Evolutionary conservation across 2,797 vertebrate species (phyloP).

Genomic region (Gallirallus australis): DNA sequence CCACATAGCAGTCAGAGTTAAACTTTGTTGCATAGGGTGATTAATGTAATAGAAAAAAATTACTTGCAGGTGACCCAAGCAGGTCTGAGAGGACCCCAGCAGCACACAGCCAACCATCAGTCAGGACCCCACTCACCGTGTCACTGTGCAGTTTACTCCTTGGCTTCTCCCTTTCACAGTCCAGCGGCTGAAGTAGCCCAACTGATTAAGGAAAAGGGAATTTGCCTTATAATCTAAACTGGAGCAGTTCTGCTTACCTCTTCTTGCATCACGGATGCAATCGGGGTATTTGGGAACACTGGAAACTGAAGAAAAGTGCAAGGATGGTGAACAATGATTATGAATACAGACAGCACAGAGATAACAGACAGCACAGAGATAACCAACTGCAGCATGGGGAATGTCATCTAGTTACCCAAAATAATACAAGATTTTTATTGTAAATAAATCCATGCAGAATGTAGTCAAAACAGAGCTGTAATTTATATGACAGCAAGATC

Average conservation of each 20-base stretch:
- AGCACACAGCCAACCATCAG: fast-evolving
- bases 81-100: too few species aligned
- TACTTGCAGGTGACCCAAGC: background rate
- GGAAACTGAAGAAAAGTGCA: background rate
- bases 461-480: background rate
- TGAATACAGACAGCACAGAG: background rate
- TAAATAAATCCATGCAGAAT: background rate
- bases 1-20: background rate
- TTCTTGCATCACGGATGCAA: background rate
- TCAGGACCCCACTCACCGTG: fast-evolving
- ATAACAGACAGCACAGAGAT: background rate
- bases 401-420: background rate
- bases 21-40: background rate
- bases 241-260: background rate
- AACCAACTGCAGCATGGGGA: background rate
- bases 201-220: background rate
- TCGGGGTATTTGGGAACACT: background rate
- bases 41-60: background rate
- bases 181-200: background rate
- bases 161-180: background rate
- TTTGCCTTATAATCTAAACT: background rate
- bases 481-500: background rate
- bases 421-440: background rate
- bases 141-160: background rate
- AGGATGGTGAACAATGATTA: background rate